Conservation (phyloP, 30 jellyfish, hydroid and myxozoan species). For the Hydractinia echinata region DNA sequence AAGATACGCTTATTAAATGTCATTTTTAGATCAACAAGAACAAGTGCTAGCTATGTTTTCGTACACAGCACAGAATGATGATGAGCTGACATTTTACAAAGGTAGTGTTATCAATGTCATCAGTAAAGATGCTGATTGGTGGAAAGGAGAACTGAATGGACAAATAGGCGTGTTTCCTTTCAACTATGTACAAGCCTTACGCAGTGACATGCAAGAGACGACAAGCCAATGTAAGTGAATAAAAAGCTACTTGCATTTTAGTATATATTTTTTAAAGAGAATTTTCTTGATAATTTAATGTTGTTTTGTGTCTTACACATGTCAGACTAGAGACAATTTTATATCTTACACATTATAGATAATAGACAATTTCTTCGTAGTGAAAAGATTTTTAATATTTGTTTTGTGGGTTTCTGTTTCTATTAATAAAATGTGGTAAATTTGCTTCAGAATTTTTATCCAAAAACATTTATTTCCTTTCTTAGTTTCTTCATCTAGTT, state of each 20-base stretch:
- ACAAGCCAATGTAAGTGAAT: constrained; percentile 92
- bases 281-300: background rate
- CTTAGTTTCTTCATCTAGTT: too few relatives aligned
- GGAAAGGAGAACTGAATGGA: constrained; percentile 98
- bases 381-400: too few relatives aligned
- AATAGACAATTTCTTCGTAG: too few relatives aligned
- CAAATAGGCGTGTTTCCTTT: constrained; percentile 93
- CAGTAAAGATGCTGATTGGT: constrained; percentile 91
- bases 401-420: too few relatives aligned
- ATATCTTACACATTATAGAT: background rate
- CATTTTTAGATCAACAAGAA: constrained; percentile 43
- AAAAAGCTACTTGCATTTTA: background rate
- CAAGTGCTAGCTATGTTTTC: constrained; percentile 96
- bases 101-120: constrained; percentile 94
- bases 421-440: too few relatives aligned
- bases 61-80: constrained; percentile 94
- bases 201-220: constrained; percentile 72
- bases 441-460: too few relatives aligned
- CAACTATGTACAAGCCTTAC: constrained; percentile 84
- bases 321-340: too few relatives aligned
- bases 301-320: too few relatives aligned
- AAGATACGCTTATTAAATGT: background rate
- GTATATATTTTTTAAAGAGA: background rate
- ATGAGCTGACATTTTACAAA: constrained; percentile 91
- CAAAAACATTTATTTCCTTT: too few relatives aligned